Conservation (phyloP, 2,888 invertebrate genomes). For the Diplolepis rosae region DNA sequence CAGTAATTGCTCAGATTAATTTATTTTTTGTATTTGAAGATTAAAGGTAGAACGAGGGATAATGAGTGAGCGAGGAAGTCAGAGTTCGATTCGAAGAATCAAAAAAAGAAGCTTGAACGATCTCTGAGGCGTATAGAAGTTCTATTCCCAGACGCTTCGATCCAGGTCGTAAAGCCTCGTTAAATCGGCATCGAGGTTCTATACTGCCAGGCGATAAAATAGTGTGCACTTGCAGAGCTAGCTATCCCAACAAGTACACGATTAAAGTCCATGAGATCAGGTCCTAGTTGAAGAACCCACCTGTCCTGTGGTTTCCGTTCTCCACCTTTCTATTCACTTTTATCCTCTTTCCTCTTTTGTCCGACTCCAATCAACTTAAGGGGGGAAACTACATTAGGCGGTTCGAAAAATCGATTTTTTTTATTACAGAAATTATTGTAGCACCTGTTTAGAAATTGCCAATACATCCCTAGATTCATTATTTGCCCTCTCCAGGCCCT, state of each 20-base stretch:
- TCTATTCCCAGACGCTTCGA: conserved; percentile 29
- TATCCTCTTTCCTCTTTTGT: conserved; percentile 14
- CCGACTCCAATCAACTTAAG: conserved; percentile 19
- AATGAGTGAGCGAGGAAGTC: conserved; percentile 1
- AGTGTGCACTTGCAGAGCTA: conserved; percentile 25
- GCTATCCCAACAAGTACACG: conserved; percentile 5
- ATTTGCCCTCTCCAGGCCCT: background rate
- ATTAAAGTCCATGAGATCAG: conserved; percentile 32
- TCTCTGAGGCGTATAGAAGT: conserved; percentile 15
- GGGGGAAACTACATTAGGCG: too few species aligned
- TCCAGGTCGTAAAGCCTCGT: conserved; percentile 33
- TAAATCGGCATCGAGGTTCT: conserved; percentile 31
- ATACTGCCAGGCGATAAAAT: conserved; percentile 36
- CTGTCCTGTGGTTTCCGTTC: conserved; percentile 36
- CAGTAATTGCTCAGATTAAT: too few species aligned
- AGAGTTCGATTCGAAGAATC: conserved; percentile 13
- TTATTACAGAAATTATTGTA: background rate
- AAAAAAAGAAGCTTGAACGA: background rate
- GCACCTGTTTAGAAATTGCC: conserved; percentile 25
- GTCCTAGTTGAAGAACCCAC: conserved; percentile 35
- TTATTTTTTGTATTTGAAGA: background rate
- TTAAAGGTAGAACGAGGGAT: background rate
- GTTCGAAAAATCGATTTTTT: too few species aligned
- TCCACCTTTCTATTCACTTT: conserved; percentile 25
- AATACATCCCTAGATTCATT: background rate